These are phyloP conservation scores for Manis pentadactyla DNA, from an alignment of 2,797 vertebrate species.

Conservation along the genomic window DNA sequence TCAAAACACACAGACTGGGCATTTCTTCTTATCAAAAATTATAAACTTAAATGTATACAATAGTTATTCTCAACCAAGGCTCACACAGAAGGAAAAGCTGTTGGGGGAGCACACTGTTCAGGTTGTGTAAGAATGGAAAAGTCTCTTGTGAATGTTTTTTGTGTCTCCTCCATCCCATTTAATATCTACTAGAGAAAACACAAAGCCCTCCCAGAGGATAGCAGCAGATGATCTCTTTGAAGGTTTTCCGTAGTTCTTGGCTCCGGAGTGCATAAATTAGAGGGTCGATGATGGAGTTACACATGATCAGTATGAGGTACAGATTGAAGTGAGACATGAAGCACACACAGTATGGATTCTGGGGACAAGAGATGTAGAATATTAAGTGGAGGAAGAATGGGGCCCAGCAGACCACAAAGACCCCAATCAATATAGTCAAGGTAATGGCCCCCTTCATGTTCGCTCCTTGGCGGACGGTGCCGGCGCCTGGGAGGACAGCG, in stretches of 20 bases:
- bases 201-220: slow-evolving; percentile 86
- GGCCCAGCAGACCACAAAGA: slow-evolving; percentile 98
- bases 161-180: not conserved
- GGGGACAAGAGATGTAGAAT: slow-evolving; percentile 96
- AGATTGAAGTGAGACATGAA: slow-evolving; percentile 99
- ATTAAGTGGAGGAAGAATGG: slow-evolving; percentile 96
- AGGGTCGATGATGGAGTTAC: slow-evolving; percentile 96
- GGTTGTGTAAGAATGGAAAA: slow-evolving; percentile 34
- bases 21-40: slow-evolving; percentile 21
- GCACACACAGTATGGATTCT: slow-evolving; percentile 96
- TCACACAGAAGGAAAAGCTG: slow-evolving; percentile 23
- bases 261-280: slow-evolving; percentile 98
- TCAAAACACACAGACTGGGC: not conserved
- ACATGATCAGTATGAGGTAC: slow-evolving; percentile 98
- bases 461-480: slow-evolving; percentile 92
- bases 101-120: slow-evolving; percentile 32
- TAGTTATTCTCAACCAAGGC: not conserved
- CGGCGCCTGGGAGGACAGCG: slow-evolving; percentile 92
- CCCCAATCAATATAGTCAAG: slow-evolving; percentile 95
- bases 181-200: slow-evolving; percentile 91
- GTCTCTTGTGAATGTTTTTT: not conserved
- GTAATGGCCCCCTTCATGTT: slow-evolving; percentile 98
- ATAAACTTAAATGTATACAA: not conserved
- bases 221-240: slow-evolving; percentile 96
- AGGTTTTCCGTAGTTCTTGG: slow-evolving; percentile 97